phyloP scores from a whole-genome alignment of 2,888 invertebrate genomes.

The Dicyrtoma fusca region DNA sequence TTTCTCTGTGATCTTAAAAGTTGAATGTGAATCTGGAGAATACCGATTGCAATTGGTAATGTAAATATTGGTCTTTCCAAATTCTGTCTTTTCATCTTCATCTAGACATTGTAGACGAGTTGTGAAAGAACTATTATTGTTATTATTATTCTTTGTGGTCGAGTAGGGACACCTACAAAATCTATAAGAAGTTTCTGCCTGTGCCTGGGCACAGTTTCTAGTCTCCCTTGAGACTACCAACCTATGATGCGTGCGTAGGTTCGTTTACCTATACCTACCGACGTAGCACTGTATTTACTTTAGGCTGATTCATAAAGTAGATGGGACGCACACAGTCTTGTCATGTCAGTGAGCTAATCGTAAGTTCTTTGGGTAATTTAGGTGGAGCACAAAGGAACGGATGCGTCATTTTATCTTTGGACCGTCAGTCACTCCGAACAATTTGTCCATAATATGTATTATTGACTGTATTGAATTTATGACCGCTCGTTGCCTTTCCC shows the following conservation, averaged over 20 bases:
- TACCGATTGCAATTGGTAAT: slow-evolving; percentile 31
- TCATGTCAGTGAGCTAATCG: no score
- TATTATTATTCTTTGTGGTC: slow-evolving; percentile 20
- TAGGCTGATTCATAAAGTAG: no score
- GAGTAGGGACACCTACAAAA: slow-evolving; percentile 1
- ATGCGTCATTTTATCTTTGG: slow-evolving; percentile 23
- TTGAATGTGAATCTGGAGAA: slow-evolving; percentile 18
- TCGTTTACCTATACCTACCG: not conserved
- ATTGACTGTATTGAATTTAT: not conserved
- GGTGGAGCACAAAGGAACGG: slow-evolving; percentile 18
- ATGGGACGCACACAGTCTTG: no score
- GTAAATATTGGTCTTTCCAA: slow-evolving; percentile 19
- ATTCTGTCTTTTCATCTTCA: slow-evolving; percentile 20
- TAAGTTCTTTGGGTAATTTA: no score
- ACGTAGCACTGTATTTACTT: not conserved
- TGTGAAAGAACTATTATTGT: slow-evolving; percentile 23
- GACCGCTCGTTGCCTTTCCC: not conserved
- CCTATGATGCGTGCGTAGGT: not conserved
- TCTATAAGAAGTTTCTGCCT: no score
- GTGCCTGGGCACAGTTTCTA: no score
- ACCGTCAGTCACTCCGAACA: not conserved
- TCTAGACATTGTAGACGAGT: not conserved
- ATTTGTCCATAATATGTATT: slow-evolving; percentile 5
- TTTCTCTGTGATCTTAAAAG: not conserved
- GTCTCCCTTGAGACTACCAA: no score